Percentiles rank a stretch among this genome's conserved stretches.
Conservation (phyloP, 2,888 invertebrate genomes). For the Yponomeuta evonymella region DNA sequence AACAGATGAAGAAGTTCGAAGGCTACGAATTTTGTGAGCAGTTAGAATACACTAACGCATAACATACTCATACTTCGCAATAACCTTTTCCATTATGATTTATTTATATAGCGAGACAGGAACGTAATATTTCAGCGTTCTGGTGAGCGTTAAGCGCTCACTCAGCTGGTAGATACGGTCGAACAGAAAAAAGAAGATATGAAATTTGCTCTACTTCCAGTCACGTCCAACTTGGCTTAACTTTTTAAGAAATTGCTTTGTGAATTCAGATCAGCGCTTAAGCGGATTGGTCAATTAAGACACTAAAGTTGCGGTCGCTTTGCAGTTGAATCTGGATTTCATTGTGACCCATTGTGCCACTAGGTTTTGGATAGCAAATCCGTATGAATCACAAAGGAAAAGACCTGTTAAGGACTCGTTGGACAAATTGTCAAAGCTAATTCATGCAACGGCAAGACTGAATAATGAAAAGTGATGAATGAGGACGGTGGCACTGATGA, state of each 20-base stretch:
- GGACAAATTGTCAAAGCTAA: constrained; percentile 37
- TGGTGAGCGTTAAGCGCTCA: neutral
- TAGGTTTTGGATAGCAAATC: constrained; percentile 37
- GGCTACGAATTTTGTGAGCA: neutral
- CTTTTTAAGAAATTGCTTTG: neutral
- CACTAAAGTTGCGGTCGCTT: constrained; percentile 38
- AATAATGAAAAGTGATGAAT: constrained; percentile 12
- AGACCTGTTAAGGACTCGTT: constrained; percentile 53
- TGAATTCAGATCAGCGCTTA: neutral
- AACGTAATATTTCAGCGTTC: neutral
- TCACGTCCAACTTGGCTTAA: neutral
- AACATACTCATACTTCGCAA: neutral
- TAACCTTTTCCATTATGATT: neutral
- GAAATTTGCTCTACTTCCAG: neutral
- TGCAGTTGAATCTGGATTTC: constrained; percentile 57
- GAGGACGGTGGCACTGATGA: constrained; percentile 15
- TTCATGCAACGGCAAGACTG: constrained; percentile 16
- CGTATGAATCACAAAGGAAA: constrained; percentile 56
- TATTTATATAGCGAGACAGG: neutral
- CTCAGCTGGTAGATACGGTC: neutral
- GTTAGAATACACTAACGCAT: neutral
- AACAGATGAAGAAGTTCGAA: neutral
- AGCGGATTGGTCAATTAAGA: constrained; percentile 24
- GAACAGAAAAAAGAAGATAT: neutral
- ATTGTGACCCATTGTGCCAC: constrained; percentile 34